Conservation (phyloP, 2,888 invertebrate genomes). For the Oxyteleia sp. region DNA sequence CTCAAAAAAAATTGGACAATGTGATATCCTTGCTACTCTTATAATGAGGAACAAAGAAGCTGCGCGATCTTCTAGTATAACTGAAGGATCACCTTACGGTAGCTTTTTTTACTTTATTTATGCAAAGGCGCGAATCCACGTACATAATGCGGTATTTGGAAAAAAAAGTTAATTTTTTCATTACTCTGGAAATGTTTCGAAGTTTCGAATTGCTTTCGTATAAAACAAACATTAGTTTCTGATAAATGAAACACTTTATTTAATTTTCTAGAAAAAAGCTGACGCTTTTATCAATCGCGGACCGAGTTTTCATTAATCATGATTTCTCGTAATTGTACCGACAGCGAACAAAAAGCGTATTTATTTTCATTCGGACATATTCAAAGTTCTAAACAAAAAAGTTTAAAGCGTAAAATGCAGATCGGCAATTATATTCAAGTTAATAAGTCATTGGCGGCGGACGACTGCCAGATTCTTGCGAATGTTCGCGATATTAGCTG, state of each 20-base stretch:
- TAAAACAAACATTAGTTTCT: slow-evolving; percentile 1
- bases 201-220: slow-evolving; percentile 14
- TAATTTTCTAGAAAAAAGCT: slow-evolving; percentile 20
- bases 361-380: neutral
- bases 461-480: slow-evolving; percentile 45
- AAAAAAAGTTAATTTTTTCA: slow-evolving; percentile 22
- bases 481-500: slow-evolving; percentile 55
- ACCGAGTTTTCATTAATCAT: slow-evolving; percentile 29
- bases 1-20: too few species aligned
- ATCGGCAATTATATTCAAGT: slow-evolving; percentile 25
- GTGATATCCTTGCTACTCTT: too few species aligned
- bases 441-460: slow-evolving; percentile 49
- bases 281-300: neutral
- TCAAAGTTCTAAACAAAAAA: neutral
- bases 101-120: neutral
- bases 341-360: neutral
- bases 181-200: neutral
- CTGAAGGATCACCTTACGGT: too few species aligned
- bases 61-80: too few species aligned
- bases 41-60: too few species aligned
- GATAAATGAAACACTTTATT: slow-evolving; percentile 43
- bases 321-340: neutral
- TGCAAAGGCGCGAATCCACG: neutral
- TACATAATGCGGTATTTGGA: neutral
- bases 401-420: slow-evolving; percentile 8